These are phyloP conservation scores for Arothron firmamentum DNA, from an alignment of 2,113 vertebrate genomes.

Conservation along the genomic window DNA sequence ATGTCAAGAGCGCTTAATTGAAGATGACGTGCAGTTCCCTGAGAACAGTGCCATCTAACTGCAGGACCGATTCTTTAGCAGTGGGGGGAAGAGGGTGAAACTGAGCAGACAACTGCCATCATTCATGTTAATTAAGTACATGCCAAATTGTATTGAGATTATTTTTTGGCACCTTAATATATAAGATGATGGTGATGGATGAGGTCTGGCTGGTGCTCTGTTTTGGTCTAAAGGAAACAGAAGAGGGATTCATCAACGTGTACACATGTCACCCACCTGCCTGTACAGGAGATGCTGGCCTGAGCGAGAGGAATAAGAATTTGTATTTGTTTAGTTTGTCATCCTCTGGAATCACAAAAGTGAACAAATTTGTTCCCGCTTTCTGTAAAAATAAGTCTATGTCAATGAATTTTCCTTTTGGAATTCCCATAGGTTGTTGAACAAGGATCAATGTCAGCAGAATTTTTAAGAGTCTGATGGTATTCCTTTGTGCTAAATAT, in stretches of 20 bases:
- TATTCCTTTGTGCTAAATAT: neutral
- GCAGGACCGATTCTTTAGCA: constrained; percentile 26
- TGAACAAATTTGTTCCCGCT: too few species aligned
- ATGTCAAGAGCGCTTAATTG: constrained; percentile 48
- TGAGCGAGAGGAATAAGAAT: constrained; percentile 23
- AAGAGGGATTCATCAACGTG: constrained; percentile 63
- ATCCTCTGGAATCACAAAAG: constrained; percentile 3
- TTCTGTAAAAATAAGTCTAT: too few species aligned
- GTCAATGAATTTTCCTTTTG: too few species aligned
- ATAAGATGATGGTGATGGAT: constrained; percentile 73
- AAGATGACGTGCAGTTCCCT: constrained; percentile 36
- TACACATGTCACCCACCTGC: constrained; percentile 35
- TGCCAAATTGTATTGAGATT: constrained; percentile 67
- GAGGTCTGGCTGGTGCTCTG: constrained; percentile 46
- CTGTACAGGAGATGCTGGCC: constrained; percentile 28
- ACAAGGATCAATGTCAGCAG: constrained; percentile 7
- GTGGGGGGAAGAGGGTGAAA: constrained; percentile 6
- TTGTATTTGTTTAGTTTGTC: constrained; percentile 48
- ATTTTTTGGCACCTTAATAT: constrained; percentile 65
- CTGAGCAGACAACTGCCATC: constrained; percentile 55
- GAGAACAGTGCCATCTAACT: constrained; percentile 41
- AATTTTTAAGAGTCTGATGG: neutral
- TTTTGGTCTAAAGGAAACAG: constrained; percentile 53
- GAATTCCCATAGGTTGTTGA: too few species aligned
- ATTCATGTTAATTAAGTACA: constrained; percentile 76